These are phyloP conservation scores for Bolinopsis microptera DNA, from an alignment of 37 sponge, comb jelly and placozoan genomes.

Conservation along the genomic window DNA sequence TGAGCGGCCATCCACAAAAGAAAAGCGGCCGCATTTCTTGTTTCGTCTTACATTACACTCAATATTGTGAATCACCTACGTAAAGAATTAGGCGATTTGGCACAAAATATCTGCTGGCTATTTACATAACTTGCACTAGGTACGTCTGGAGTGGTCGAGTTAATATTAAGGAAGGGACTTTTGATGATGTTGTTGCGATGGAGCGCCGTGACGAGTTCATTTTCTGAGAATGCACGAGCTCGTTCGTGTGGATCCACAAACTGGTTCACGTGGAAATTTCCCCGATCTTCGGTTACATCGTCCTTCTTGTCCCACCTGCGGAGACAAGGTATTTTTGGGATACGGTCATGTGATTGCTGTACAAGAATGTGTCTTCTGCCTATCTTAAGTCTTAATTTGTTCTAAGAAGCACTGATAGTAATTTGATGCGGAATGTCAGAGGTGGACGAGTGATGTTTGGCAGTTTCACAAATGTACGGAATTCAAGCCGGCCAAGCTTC, in stretches of 20 bases:
- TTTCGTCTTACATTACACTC: too few species aligned
- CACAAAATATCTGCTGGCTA: background rate
- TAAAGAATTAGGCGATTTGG: too few species aligned
- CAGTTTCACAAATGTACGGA: too few species aligned
- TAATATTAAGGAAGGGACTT: background rate
- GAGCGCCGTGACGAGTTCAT: constrained; percentile 2
- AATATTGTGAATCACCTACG: too few species aligned
- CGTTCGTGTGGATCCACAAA: constrained; percentile 15
- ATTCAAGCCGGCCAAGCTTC: too few species aligned
- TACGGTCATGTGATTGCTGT: background rate
- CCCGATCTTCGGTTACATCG: background rate
- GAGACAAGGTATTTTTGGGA: background rate
- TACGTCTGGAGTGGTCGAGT: background rate
- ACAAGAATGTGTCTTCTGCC: background rate
- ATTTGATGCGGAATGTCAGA: too few species aligned
- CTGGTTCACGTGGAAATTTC: constrained; percentile 52
- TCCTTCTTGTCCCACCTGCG: constrained; percentile 55
- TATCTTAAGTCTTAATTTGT: background rate
- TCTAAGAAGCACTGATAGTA: too few species aligned
- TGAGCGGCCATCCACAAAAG: too few species aligned
- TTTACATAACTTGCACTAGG: constrained; percentile 20
- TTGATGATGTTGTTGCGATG: background rate
- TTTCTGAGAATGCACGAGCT: background rate
- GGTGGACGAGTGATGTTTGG: too few species aligned
- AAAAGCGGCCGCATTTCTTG: too few species aligned